Evolutionary conservation across 2,888 invertebrate species (phyloP).

Genomic region (Endotricha flammealis): DNA sequence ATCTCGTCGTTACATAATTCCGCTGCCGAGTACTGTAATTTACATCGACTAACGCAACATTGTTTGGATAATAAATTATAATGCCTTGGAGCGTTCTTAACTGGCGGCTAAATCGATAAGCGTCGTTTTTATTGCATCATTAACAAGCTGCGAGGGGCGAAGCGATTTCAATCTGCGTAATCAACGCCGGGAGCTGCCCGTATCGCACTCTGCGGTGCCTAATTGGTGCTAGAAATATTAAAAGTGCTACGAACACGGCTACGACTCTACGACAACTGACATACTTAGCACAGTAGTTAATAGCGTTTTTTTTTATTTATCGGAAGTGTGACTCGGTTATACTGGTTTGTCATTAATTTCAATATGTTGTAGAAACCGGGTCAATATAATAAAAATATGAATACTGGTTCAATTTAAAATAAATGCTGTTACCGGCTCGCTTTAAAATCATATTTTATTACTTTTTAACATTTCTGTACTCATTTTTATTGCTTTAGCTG

Average conservation of each 20-base stretch:
- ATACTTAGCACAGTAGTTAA: neutral
- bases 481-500: conserved; percentile 48
- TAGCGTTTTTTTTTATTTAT: too few species aligned
- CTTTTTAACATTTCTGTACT: conserved; percentile 31
- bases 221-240: conserved; percentile 46
- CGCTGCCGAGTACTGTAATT: conserved; percentile 59
- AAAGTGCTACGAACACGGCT: conserved; percentile 22
- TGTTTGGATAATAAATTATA: conserved; percentile 71
- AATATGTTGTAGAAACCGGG: neutral
- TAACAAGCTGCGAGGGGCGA: conserved; percentile 64
- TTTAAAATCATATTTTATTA: conserved; percentile 29
- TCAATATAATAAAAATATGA: conserved; percentile 6
- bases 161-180: conserved; percentile 70
- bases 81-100: conserved; percentile 65
- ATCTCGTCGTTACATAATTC: conserved; percentile 62
- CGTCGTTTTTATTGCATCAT: conserved; percentile 74
- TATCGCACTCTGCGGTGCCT: conserved; percentile 42
- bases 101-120: conserved; percentile 70
- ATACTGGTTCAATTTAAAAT: conserved; percentile 16
- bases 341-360: too few species aligned
- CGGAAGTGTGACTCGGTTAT: too few species aligned
- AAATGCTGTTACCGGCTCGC: conserved; percentile 9
- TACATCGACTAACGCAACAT: conserved; percentile 61
- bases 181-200: conserved; percentile 55
- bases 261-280: neutral